Conservation (phyloP, 2,113 vertebrate genomes). For the Turnix velox region DNA sequence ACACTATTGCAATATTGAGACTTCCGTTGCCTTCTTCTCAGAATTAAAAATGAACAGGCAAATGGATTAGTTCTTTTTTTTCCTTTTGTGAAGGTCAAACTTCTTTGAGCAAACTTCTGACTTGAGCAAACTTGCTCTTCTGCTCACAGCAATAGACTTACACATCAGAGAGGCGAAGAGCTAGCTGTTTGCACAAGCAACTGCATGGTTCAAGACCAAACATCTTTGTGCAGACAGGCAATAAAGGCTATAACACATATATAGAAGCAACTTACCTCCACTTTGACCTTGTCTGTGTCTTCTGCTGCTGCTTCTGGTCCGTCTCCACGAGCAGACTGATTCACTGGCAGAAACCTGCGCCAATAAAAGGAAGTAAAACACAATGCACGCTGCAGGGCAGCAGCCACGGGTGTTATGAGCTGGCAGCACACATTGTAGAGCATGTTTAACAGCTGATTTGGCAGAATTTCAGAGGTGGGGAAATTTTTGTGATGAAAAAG, state of each 20-base stretch:
- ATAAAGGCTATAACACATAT: background rate
- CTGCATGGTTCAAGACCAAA: background rate
- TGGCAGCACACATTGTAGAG: constrained; percentile 2
- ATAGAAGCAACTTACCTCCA: background rate
- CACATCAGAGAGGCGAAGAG: background rate
- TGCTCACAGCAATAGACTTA: background rate
- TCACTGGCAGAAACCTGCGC: constrained; percentile 2
- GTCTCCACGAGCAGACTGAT: constrained; percentile 25
- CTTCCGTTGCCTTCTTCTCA: background rate
- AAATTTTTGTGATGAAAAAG: constrained; percentile 6
- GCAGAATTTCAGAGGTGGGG: background rate
- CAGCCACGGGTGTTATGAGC: background rate
- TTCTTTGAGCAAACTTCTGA: background rate
- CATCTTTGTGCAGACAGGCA: background rate
- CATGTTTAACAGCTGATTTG: background rate
- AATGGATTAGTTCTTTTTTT: background rate
- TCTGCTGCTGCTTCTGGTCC: background rate
- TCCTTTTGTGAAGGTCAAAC: background rate
- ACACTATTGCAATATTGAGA: background rate
- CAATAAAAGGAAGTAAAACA: constrained; percentile 37
- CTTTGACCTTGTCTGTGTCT: background rate
- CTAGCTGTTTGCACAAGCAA: background rate
- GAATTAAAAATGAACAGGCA: background rate
- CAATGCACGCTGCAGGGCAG: background rate
- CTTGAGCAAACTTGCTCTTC: background rate